These are phyloP conservation scores for Phania funesta DNA, from an alignment of 2,888 invertebrate genomes.

Conservation along the genomic window DNA sequence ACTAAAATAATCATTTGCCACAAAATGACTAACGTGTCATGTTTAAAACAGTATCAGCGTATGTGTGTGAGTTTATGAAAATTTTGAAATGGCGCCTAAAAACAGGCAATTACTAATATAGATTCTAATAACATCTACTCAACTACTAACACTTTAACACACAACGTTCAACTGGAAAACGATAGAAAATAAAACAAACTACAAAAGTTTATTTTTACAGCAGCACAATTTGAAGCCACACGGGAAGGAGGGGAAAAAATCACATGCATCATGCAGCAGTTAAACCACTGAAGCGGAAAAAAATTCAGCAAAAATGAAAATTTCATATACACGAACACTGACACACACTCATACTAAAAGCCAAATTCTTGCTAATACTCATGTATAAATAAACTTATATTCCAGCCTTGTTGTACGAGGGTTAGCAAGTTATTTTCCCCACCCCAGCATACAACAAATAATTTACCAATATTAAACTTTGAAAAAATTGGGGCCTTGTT, in stretches of 20 bases:
- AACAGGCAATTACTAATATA: constrained; percentile 65
- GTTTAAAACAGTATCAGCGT: neutral
- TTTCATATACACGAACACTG: constrained; percentile 2
- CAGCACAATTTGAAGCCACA: constrained; percentile 42
- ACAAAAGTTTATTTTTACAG: constrained; percentile 25
- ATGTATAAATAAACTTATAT: too few species aligned
- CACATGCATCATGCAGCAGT: constrained; percentile 55
- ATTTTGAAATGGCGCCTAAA: constrained; percentile 50
- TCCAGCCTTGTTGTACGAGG: too few species aligned
- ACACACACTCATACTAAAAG: neutral
- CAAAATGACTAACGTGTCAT: constrained; percentile 49
- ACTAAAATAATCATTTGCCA: constrained; percentile 8
- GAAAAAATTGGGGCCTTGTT: too few species aligned
- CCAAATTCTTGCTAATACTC: neutral
- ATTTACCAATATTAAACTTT: too few species aligned
- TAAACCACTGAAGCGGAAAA: constrained; percentile 56
- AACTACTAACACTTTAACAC: constrained; percentile 42
- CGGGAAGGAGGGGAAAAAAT: constrained; percentile 45
- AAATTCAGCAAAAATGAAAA: constrained; percentile 53
- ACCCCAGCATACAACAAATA: too few species aligned
- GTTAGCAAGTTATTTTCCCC: too few species aligned
- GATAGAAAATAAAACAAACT: neutral
- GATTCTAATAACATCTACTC: constrained; percentile 62
- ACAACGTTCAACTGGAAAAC: constrained; percentile 26
- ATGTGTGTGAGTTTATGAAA: neutral